Evolutionary conservation across 2,113 vertebrate genomes (phyloP).

Genomic region (Circaetus gallicus): DNA sequence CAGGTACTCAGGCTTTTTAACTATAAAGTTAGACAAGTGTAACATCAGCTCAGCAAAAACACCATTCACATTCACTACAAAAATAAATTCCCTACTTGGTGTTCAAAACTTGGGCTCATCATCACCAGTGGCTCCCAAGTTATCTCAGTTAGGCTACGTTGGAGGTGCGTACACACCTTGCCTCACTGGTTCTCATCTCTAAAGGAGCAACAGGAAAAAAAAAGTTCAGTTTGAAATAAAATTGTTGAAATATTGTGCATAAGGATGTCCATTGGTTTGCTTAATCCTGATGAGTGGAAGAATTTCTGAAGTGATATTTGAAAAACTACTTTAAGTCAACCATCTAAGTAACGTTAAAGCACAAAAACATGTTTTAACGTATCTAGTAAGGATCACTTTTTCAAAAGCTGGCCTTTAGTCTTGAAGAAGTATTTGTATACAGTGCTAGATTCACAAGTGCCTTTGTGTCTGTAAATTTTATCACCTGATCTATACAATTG

Average conservation of each 20-base stretch:
- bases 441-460: not conserved
- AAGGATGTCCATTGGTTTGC: not conserved
- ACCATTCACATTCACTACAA: not conserved
- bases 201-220: not conserved
- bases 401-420: not conserved
- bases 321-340: not conserved
- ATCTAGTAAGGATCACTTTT: not conserved
- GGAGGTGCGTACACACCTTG: not conserved
- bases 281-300: not conserved
- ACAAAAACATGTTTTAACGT: not conserved
- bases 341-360: not conserved
- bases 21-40: not conserved
- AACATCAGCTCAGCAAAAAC: not conserved
- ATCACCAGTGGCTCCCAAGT: not conserved
- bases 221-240: not conserved
- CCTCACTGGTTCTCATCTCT: not conserved
- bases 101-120: not conserved
- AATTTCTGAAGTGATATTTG: not conserved
- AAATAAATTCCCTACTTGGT: not conserved
- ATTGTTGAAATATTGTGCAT: not conserved
- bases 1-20: not conserved
- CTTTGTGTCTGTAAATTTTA: not conserved
- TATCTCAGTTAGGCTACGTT: accelerated
- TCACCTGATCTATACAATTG: not conserved
- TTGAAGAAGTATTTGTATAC: not conserved